These are phyloP conservation scores for Andrena hattorfiana DNA, from an alignment of 2,888 invertebrate species.

Conservation along the genomic window DNA sequence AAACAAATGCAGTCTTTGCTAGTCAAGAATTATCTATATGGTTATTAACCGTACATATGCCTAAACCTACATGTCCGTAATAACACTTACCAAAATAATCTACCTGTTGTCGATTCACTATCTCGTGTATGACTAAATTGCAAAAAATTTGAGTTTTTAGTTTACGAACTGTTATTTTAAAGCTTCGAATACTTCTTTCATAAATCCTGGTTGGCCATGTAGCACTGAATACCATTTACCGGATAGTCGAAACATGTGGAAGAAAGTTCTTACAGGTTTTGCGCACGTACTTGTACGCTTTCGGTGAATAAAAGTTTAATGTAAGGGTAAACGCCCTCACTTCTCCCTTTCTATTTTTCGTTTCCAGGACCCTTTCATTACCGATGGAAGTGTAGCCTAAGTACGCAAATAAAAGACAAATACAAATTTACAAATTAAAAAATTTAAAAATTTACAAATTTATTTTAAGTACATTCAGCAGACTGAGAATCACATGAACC, in stretches of 20 bases:
- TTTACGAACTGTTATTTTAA: not conserved
- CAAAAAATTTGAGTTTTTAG: not conserved
- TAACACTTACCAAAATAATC: not conserved
- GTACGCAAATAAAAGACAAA: not conserved
- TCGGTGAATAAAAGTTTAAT: not conserved
- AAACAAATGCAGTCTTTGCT: not conserved
- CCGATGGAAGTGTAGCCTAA: not conserved
- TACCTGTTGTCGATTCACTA: not conserved
- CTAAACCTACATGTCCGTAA: not conserved
- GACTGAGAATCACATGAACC: too few relatives aligned
- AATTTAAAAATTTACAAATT: too few relatives aligned
- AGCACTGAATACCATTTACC: not conserved
- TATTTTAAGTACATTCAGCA: too few relatives aligned
- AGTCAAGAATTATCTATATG: not conserved
- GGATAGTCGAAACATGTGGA: not conserved
- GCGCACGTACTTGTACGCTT: not conserved
- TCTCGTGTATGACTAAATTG: not conserved
- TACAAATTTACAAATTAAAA: not conserved
- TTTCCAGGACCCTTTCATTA: not conserved
- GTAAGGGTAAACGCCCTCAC: not conserved
- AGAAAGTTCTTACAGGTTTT: not conserved
- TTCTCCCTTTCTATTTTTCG: not conserved
- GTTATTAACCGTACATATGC: not conserved
- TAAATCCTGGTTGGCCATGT: not conserved
- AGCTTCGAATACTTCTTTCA: not conserved